Evolutionary conservation across 2,113 vertebrate species (phyloP), one percentile per base, ranked within the genome.

Genomic region (Salminus brasiliensis): DNA sequence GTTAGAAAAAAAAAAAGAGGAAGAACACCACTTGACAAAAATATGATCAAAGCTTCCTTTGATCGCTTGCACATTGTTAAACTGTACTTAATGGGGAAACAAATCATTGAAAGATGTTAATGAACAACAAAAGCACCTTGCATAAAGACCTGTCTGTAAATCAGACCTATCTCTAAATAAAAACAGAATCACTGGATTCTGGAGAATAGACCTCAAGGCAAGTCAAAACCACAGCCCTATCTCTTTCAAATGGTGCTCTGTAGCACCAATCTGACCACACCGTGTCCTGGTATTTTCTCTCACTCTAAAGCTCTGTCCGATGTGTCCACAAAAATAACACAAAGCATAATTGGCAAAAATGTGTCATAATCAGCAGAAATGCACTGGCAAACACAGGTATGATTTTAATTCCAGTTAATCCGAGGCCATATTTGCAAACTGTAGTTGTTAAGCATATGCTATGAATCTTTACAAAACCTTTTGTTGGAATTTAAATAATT

Each of bases 231-330:
- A 30, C 21, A 30, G 32, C 32, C 60, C 16, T 18, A 2, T 30
- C 60, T 32, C 23, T 7, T 21, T 63, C 12, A 10, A 65, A 2
- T 15, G 15, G 47, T 34, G 21, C 23, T 39, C 45, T 29, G 15
- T 0, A 53, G 6, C 45, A 67, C 45, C 30, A 49, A 5, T 18
- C 43, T 60, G 27, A 15, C 16, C 27, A 29, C 10, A 27, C 8
- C 29, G 25, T 30, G 21, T 63, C 30, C 34, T 1, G 47, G 16
- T 25, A 21, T 55, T 67, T n/a, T 52, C n/a, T n/a, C 65, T 41
- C 36, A 57, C 32, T 67, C 52, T 52, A 55, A 67, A 57, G 36
- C 62, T 66, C 62, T 45, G 39, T 39, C 65, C 47, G 27, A 21
- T 66, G 21, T 8, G 21, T n/a, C 32, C 49, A 23, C 16, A 72